A percentile compares a stretch with the other conserved stretches of the same genome.
Conservation (phyloP, 2,797 vertebrate species). For the Helicolenus hilgendorfi region DNA sequence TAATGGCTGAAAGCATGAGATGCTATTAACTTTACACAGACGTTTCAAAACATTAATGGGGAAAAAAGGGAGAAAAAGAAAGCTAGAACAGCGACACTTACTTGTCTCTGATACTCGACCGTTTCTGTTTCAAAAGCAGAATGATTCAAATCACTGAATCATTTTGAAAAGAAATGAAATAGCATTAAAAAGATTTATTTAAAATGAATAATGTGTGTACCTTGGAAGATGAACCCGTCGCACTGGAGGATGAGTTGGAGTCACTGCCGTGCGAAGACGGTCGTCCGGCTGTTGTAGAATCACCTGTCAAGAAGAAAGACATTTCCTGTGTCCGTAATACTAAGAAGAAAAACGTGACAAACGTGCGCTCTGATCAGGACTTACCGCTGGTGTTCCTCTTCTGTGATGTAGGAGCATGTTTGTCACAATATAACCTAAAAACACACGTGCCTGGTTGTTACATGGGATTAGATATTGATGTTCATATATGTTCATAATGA, state of each 20-base stretch:
- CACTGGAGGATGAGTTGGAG: neutral
- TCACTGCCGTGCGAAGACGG: neutral
- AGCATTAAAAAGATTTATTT: neutral
- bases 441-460: slow-evolving; percentile 10
- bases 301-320: neutral
- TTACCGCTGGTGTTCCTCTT: slow-evolving; percentile 5
- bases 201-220: neutral
- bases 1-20: neutral
- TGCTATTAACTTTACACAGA: neutral
- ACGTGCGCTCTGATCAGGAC: neutral
- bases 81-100: slow-evolving; percentile 33
- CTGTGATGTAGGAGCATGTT: slow-evolving; percentile 28
- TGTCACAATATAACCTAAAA: slow-evolving; percentile 53
- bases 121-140: slow-evolving; percentile 61
- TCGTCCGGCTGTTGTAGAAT: neutral
- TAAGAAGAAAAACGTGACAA: neutral
- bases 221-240: neutral
- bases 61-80: neutral
- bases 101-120: neutral
- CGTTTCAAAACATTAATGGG: neutral
- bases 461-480: neutral
- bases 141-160: neutral
- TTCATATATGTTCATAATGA: neutral
- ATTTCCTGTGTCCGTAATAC: neutral
- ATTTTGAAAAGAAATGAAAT: neutral